These are phyloP conservation scores for Netelia melanura DNA, from an alignment of 2,888 invertebrate genomes.

Conservation along the genomic window DNA sequence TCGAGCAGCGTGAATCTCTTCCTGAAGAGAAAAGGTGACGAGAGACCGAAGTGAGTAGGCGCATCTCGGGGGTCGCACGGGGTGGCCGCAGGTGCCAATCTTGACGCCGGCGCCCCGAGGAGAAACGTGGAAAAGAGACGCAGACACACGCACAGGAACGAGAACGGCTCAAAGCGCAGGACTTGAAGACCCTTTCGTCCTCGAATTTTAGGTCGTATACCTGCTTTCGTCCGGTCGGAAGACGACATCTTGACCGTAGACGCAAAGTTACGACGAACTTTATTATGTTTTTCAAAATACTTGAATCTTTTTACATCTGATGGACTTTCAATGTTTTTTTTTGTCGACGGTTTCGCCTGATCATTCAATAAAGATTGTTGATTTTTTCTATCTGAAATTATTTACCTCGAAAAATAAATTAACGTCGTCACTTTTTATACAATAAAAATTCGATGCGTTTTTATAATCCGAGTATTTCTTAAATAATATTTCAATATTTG, in stretches of 20 bases:
- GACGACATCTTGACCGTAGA: slow-evolving; percentile 35
- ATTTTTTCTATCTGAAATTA: too few relatives aligned
- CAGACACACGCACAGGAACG: slow-evolving; percentile 9
- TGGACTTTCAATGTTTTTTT: too few relatives aligned
- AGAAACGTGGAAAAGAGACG: slow-evolving; percentile 24
- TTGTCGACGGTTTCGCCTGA: too few relatives aligned
- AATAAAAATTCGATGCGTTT: too few relatives aligned
- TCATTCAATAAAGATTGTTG: too few relatives aligned
- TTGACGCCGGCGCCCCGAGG: slow-evolving; percentile 77
- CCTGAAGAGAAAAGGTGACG: slow-evolving; percentile 50
- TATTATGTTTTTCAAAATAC: too few relatives aligned
- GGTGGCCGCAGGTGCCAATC: slow-evolving; percentile 75
- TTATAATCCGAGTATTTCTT: too few relatives aligned
- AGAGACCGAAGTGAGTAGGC: slow-evolving; percentile 14
- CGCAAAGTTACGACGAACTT: not conserved
- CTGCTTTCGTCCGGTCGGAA: slow-evolving; percentile 65
- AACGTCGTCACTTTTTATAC: too few relatives aligned
- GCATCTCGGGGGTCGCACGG: slow-evolving; percentile 55
- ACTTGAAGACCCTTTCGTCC: slow-evolving; percentile 67
- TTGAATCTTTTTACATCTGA: too few relatives aligned
- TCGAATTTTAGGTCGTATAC: slow-evolving; percentile 64
- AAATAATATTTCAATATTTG: too few relatives aligned
- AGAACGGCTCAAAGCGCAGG: slow-evolving; percentile 27
- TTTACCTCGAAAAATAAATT: too few relatives aligned
- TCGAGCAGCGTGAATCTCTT: slow-evolving; percentile 15